Conservation (phyloP, 1,140 invertebrate genomes). For the Chironomus striatipennis region DNA sequence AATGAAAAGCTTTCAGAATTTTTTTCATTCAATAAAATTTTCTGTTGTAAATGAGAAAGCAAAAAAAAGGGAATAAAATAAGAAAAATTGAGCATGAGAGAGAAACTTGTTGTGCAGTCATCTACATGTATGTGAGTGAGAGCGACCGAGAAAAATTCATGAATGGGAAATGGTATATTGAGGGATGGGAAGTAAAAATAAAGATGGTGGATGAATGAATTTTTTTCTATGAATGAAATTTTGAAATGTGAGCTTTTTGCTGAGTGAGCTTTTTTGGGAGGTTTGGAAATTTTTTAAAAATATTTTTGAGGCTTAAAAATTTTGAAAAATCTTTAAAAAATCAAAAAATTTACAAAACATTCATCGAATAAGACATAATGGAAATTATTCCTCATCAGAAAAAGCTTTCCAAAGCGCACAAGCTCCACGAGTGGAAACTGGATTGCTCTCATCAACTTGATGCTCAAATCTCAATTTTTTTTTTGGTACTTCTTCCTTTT, state of each 20-base stretch:
- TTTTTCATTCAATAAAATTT: conserved; percentile 11
- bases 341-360: neutral
- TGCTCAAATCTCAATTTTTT: no score
- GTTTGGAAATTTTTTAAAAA: neutral
- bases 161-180: neutral
- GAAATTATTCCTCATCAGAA: neutral
- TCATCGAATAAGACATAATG: neutral
- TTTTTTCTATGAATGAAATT: neutral
- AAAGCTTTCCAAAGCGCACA: conserved; percentile 4
- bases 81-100: neutral
- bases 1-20: neutral
- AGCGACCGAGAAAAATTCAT: neutral
- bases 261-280: neutral
- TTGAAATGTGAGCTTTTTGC: neutral
- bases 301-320: neutral
- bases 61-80: neutral
- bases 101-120: neutral
- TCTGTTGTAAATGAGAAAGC: neutral
- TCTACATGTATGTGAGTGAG: neutral
- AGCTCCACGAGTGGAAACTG: neutral
- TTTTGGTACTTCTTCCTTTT: no score
- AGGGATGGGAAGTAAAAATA: neutral
- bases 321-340: neutral
- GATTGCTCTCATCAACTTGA: neutral
- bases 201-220: conserved; percentile 12